phyloP scores from a whole-genome alignment of 2,113 vertebrate genomes.

The Alectura lathami region DNA sequence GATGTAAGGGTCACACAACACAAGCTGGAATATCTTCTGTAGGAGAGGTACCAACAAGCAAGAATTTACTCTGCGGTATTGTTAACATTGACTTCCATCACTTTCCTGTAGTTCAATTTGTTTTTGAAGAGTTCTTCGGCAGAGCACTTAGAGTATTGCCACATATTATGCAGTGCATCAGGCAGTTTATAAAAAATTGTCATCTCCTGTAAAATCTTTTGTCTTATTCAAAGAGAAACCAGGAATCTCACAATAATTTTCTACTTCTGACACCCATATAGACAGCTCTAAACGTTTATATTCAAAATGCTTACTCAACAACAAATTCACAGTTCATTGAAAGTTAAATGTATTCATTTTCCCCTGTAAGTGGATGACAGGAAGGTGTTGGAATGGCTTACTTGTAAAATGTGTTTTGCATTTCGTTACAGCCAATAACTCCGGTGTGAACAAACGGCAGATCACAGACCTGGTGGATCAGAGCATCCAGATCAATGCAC shows the following conservation, averaged over 20 bases:
- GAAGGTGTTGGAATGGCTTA: conserved; percentile 43
- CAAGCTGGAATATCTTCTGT: background rate
- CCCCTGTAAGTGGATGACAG: conserved; percentile 36
- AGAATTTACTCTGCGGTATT: background rate
- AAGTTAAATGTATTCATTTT: conserved; percentile 62
- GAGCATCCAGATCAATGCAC: conserved; percentile 97
- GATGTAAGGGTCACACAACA: background rate
- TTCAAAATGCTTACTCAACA: conserved; percentile 58
- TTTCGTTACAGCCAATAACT: conserved; percentile 86
- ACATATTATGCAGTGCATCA: conserved; percentile 15
- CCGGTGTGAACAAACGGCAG: conserved; percentile 94
- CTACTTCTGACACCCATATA: conserved; percentile 40
- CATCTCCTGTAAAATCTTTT: conserved; percentile 31
- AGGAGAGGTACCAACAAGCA: background rate
- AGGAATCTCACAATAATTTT: conserved; percentile 44
- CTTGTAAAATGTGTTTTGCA: conserved; percentile 47
- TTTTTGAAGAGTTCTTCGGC: background rate
- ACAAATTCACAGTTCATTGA: conserved; percentile 62
- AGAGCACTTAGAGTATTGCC: background rate
- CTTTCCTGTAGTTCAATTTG: background rate
- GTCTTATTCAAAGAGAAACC: conserved; percentile 36
- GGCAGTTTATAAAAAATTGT: conserved; percentile 30
- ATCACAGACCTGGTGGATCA: conserved; percentile 99
- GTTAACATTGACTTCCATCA: background rate
- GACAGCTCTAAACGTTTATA: conserved; percentile 54